Percentiles rank a stretch among this genome's conserved stretches.
Conservation (phyloP, 2,113 vertebrate genomes). For the Serilophus lunatus region DNA sequence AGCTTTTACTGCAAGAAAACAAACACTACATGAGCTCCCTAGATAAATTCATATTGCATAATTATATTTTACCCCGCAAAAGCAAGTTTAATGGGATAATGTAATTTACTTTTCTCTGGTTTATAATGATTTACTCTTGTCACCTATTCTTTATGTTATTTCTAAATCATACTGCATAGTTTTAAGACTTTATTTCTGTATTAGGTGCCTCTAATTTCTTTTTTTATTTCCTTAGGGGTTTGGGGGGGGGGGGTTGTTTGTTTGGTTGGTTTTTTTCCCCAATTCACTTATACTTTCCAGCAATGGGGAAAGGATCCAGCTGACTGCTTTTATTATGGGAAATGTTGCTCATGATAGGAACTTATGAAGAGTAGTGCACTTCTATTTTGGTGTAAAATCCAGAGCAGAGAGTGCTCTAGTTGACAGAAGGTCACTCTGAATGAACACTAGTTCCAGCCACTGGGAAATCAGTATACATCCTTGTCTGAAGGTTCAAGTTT, state of each 20-base stretch:
- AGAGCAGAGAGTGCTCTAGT: background rate
- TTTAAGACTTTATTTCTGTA: background rate
- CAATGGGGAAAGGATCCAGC: background rate
- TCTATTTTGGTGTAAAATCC: background rate
- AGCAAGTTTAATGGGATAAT: background rate
- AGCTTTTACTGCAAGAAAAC: background rate
- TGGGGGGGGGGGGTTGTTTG: no score
- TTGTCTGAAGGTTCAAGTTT: background rate
- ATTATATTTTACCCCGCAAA: constrained; percentile 4
- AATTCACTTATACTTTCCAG: background rate
- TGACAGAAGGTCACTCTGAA: background rate
- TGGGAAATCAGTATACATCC: background rate
- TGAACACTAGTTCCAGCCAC: background rate
- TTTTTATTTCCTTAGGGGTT: background rate
- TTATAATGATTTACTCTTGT: background rate
- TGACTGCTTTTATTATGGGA: background rate
- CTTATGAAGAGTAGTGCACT: background rate
- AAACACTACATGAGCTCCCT: background rate
- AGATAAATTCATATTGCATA: background rate
- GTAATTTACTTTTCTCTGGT: background rate
- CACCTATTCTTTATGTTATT: background rate
- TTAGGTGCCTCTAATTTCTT: background rate
- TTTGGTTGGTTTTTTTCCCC: no score
- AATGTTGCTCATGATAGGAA: background rate
- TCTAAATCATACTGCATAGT: background rate